Percentiles rank a stretch among this genome's conserved stretches.
These are phyloP conservation scores for Metopia argyrocephala DNA, from an alignment of 2,888 invertebrate species.

Conservation along the genomic window DNA sequence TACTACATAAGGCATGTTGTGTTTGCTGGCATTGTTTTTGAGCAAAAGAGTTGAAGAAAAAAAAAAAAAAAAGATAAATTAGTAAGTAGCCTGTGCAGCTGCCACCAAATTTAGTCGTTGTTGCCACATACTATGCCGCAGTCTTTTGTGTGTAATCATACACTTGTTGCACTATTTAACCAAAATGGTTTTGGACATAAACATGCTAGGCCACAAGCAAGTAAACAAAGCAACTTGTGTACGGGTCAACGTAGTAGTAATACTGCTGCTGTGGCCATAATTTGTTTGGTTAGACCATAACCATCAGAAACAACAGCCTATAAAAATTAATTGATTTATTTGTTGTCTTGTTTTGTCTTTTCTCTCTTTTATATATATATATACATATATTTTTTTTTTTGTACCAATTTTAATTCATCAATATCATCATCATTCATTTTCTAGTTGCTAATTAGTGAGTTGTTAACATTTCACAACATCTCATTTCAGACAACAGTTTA, in stretches of 20 bases:
- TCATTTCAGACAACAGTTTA: neutral
- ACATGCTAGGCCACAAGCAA: neutral
- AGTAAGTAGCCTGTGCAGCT: too few relatives aligned
- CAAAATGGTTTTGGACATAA: conserved; percentile 31
- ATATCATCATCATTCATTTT: conserved; percentile 26
- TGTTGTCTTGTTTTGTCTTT: neutral
- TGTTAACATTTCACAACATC: conserved; percentile 36
- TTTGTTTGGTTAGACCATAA: conserved; percentile 38
- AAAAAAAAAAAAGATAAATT: too few relatives aligned
- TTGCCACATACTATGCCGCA: too few relatives aligned
- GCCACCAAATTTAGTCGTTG: neutral
- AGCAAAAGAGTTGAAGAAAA: too few relatives aligned
- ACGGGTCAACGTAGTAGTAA: conserved; percentile 27
- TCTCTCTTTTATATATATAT: neutral
- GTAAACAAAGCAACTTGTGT: conserved; percentile 1
- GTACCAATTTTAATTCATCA: conserved; percentile 17
- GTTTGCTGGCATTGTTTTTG: too few relatives aligned
- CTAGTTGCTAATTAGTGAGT: conserved; percentile 50
- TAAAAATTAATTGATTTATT: conserved; percentile 50
- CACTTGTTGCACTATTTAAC: conserved; percentile 50
- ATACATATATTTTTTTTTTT: neutral
- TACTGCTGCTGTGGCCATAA: conserved; percentile 32
- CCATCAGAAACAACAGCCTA: neutral
- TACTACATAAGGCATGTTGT: too few relatives aligned
- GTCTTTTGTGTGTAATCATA: conserved; percentile 12